Evolutionary conservation across 2,888 invertebrate species (phyloP).

Genomic region (Alentia gelatinosa): DNA sequence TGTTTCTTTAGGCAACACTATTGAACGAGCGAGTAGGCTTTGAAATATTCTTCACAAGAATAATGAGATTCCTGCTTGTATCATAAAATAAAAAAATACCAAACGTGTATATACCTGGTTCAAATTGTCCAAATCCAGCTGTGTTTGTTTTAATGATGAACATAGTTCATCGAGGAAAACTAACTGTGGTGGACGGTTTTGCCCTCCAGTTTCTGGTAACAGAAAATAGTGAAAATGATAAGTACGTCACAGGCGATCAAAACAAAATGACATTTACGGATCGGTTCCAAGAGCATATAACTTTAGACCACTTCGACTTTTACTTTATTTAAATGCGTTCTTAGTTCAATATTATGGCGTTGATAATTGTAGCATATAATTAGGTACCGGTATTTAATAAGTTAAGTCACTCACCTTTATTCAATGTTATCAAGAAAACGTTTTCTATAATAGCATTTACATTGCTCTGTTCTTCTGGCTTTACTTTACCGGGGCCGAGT

Average conservation of each 20-base stretch:
- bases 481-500: too few species aligned
- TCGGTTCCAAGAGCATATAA: too few species aligned
- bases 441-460: slow-evolving; percentile 71
- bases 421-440: slow-evolving; percentile 76
- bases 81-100: neutral
- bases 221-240: neutral
- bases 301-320: too few species aligned
- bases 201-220: slow-evolving; percentile 29
- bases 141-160: slow-evolving; percentile 67
- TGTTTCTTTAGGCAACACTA: too few species aligned
- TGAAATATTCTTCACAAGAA: neutral
- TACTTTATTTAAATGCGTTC: too few species aligned
- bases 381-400: too few species aligned
- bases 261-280: too few species aligned
- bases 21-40: too few species aligned
- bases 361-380: too few species aligned
- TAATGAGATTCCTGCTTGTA: neutral
- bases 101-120: slow-evolving; percentile 68
- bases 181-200: slow-evolving; percentile 66
- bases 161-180: slow-evolving; percentile 71
- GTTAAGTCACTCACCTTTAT: slow-evolving; percentile 69
- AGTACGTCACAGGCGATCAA: neutral
- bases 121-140: slow-evolving; percentile 70
- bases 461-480: neutral
- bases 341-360: too few species aligned